Percentiles rank a stretch among this genome's conserved stretches.
Evolutionary conservation across 2,888 invertebrate genomes (phyloP).

Genomic region (Bibio marci): DNA sequence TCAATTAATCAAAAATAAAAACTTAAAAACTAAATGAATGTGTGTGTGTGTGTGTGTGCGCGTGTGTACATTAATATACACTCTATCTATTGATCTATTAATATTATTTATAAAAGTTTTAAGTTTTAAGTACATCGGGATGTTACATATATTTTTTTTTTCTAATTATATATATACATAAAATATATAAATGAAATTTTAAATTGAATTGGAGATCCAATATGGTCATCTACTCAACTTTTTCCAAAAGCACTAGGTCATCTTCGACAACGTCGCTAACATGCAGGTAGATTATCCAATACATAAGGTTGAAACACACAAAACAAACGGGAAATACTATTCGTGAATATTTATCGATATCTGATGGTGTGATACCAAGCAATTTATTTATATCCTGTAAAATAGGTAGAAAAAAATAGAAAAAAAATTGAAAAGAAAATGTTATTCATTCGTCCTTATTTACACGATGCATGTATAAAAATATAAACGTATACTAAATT

Average conservation of each 20-base stretch:
- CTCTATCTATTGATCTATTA: too few species aligned
- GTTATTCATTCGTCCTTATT: too few species aligned
- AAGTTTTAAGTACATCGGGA: neutral
- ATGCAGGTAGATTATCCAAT: constrained; percentile 94
- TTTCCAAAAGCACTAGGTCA: constrained; percentile 68
- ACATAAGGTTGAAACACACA: constrained; percentile 96
- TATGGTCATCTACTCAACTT: constrained; percentile 40
- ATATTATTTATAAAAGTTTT: too few species aligned
- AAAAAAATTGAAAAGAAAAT: neutral
- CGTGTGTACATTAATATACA: too few species aligned
- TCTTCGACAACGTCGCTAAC: constrained; percentile 91
- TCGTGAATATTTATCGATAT: constrained; percentile 97
- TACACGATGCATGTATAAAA: too few species aligned
- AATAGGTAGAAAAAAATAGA: constrained; percentile 2
- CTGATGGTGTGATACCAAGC: constrained; percentile 85
- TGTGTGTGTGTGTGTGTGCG: too few species aligned
- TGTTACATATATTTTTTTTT: neutral
- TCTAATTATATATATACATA: neutral
- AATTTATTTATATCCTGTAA: constrained; percentile 71
- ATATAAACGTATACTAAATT: too few species aligned
- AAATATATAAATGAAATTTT: too few species aligned
- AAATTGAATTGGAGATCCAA: constrained; percentile 2
- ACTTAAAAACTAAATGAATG: too few species aligned
- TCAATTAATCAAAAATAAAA: too few species aligned
- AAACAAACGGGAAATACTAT: constrained; percentile 97